These are phyloP conservation scores for Solenodon paradoxus DNA, from an alignment of 2,113 vertebrate species.

Conservation along the genomic window DNA sequence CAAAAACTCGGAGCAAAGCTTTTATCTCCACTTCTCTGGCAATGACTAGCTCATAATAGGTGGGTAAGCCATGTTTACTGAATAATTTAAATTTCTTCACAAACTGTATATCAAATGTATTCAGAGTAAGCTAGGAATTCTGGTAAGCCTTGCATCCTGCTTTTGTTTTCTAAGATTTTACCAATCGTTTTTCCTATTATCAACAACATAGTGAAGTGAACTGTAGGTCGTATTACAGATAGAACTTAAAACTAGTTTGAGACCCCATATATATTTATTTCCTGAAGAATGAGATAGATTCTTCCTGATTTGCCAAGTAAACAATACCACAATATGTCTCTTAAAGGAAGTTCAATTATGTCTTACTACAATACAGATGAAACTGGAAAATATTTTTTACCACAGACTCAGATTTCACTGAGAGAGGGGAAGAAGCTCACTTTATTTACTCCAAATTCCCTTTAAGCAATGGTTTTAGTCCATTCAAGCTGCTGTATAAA, in stretches of 20 bases:
- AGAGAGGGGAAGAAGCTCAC: constrained; percentile 2
- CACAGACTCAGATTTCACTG: not conserved
- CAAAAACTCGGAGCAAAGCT: not conserved
- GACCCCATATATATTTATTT: not conserved
- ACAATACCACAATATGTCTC: constrained; percentile 36
- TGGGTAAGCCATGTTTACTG: not conserved
- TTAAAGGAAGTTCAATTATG: not conserved
- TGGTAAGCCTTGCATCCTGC: not conserved
- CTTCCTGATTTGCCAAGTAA: not conserved
- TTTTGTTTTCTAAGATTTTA: not conserved
- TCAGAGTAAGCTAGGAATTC: not conserved
- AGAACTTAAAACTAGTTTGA: not conserved
- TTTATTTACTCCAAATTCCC: not conserved
- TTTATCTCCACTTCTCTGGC: not conserved
- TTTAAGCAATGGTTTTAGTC: not conserved
- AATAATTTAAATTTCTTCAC: not conserved
- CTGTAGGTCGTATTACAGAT: not conserved
- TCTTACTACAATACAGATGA: not conserved
- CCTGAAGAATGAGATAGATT: not conserved
- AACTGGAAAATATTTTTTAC: not conserved
- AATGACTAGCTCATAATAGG: not conserved
- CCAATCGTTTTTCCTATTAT: not conserved
- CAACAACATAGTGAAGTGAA: not conserved
- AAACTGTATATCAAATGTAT: not conserved
- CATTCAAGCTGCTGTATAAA: not conserved